Evolutionary conservation across 2,797 vertebrate species (phyloP).

Genomic region (Argyrosomus regius): DNA sequence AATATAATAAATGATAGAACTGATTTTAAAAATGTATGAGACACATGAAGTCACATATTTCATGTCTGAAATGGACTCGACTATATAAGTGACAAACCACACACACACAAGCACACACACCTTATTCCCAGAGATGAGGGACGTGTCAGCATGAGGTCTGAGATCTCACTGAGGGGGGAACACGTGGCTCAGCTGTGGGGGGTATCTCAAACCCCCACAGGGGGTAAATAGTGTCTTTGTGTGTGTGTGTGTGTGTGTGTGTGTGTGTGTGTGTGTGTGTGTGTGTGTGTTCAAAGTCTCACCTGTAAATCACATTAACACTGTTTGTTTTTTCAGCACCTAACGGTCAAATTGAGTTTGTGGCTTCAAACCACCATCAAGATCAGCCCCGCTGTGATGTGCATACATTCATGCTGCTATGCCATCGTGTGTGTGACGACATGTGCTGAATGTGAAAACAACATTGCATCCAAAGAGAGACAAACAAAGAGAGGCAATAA

Average conservation of each 20-base stretch:
- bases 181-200: constrained; percentile 32
- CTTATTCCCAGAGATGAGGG: constrained; percentile 24
- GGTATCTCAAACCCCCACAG: background rate
- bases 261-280: no score
- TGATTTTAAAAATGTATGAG: no score
- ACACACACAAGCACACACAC: constrained; percentile 13
- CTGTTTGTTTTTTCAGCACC: background rate
- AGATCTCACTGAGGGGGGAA: constrained; percentile 29
- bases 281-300: background rate
- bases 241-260: background rate
- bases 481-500: background rate
- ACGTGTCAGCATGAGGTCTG: constrained; percentile 31
- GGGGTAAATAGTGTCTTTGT: constrained; percentile 16
- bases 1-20: no score
- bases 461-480: background rate
- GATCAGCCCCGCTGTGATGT: background rate
- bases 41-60: no score
- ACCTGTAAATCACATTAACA: constrained; percentile 27
- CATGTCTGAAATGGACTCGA: background rate
- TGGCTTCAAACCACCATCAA: background rate
- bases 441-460: constrained; percentile 4
- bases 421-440: background rate
- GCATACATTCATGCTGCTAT: background rate
- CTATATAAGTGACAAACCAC: background rate
- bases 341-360: constrained; percentile 1